Conservation (phyloP, 2,888 invertebrate species). For the Acanthosoma haemorrhoidale region DNA sequence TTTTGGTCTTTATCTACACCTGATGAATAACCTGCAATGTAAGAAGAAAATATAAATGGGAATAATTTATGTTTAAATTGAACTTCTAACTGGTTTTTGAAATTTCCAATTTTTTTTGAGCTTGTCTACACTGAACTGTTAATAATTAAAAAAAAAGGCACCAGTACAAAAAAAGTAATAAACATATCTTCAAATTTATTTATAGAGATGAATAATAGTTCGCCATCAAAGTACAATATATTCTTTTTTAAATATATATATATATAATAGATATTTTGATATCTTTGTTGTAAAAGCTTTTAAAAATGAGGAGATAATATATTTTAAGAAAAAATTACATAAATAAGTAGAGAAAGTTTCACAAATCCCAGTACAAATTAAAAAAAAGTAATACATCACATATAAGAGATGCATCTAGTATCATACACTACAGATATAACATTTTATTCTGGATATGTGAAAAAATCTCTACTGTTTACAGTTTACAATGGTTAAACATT, state of each 20-base stretch:
- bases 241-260: background rate
- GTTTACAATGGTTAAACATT: background rate
- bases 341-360: background rate
- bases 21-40: no score
- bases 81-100: no score
- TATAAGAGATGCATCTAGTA: background rate
- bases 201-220: background rate
- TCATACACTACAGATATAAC: background rate
- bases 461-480: background rate
- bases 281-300: no score
- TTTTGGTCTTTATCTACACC: no score
- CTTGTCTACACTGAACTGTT: no score
- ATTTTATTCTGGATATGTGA: background rate
- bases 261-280: background rate
- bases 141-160: no score
- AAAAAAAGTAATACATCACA: background rate
- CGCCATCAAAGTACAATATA: background rate
- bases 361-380: background rate
- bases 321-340: background rate
- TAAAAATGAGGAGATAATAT: background rate
- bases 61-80: no score
- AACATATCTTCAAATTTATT: background rate
- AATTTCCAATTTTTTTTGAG: no score
- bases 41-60: no score
- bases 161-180: background rate